Evolutionary conservation across 2,113 vertebrate species (phyloP).

Genomic region (Coptodon rendalli): DNA sequence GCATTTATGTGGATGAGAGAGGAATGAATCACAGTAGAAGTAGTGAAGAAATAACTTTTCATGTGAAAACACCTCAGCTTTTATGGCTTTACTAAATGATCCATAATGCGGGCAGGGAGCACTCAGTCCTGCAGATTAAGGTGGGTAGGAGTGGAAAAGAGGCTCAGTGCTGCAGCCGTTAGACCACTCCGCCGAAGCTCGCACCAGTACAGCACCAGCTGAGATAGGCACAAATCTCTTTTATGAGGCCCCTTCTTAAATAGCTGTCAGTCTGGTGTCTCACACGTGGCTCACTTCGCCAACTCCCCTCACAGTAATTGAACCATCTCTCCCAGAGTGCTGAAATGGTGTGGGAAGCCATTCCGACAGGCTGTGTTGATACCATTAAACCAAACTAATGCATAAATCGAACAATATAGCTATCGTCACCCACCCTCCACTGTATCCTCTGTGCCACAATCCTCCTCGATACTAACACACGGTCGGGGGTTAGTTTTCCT

Average conservation of each 20-base stretch:
- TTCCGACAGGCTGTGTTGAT: conserved; percentile 67
- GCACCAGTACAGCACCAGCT: conserved; percentile 28
- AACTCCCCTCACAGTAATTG: conserved; percentile 65
- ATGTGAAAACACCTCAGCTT: conserved; percentile 76
- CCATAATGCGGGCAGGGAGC: conserved; percentile 69
- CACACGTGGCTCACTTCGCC: conserved; percentile 48
- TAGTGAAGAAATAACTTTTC: conserved; percentile 75
- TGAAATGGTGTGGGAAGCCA: conserved; percentile 57
- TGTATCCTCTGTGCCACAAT: not conserved
- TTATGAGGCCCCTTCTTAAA: conserved; percentile 75
- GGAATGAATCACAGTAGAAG: conserved; percentile 69
- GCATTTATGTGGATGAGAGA: conserved; percentile 56
- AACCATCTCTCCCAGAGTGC: conserved; percentile 64
- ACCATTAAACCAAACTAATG: conserved; percentile 64
- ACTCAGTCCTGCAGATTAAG: conserved; percentile 62
- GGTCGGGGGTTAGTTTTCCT: not conserved
- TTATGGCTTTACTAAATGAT: conserved; percentile 76
- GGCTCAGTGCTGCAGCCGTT: conserved; percentile 31
- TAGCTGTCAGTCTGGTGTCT: conserved; percentile 74
- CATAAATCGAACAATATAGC: conserved; percentile 62
- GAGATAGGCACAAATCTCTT: conserved; percentile 74
- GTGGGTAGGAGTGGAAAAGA: conserved; percentile 21
- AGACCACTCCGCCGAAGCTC: conserved; percentile 32
- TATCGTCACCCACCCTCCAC: not conserved
- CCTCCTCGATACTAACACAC: not conserved